phyloP scores from a whole-genome alignment of 2,797 vertebrate species.

The Sternotherus odoratus region DNA sequence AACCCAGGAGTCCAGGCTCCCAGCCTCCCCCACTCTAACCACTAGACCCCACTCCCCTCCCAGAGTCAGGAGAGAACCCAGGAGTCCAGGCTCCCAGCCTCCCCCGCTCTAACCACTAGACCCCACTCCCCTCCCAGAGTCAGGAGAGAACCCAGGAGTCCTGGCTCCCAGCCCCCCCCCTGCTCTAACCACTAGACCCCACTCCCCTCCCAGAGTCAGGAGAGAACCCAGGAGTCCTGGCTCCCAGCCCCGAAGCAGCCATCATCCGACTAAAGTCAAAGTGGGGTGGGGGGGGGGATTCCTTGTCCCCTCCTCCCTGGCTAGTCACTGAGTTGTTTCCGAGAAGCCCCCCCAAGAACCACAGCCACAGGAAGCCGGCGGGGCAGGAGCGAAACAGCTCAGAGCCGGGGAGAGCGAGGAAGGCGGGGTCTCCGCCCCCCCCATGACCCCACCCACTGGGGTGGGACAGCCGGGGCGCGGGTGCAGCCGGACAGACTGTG shows the following conservation, averaged over 20 bases:
- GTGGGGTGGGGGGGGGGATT: not conserved
- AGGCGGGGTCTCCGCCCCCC: no score
- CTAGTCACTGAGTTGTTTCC: not conserved
- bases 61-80: not conserved
- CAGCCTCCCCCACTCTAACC: no score
- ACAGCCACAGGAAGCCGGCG: not conserved
- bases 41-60: no score
- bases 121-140: not conserved
- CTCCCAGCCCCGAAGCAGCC: not conserved
- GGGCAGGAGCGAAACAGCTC: not conserved
- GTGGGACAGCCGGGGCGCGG: not conserved
- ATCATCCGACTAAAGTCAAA: not conserved
- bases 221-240: not conserved
- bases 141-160: not conserved
- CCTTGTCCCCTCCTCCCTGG: not conserved
- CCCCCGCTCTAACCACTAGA: no score
- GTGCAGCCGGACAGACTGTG: not conserved
- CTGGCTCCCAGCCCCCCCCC: no score
- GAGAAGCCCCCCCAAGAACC: not conserved
- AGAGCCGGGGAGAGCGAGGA: not conserved
- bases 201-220: not conserved
- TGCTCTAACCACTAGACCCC: not conserved
- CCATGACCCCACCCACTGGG: no score
- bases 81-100: no score
- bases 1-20: no score